A percentile compares a stretch with the other conserved stretches of the same genome.
Conservation (phyloP, 2,888 invertebrate genomes). For the Caenorhabditis sp. region DNA sequence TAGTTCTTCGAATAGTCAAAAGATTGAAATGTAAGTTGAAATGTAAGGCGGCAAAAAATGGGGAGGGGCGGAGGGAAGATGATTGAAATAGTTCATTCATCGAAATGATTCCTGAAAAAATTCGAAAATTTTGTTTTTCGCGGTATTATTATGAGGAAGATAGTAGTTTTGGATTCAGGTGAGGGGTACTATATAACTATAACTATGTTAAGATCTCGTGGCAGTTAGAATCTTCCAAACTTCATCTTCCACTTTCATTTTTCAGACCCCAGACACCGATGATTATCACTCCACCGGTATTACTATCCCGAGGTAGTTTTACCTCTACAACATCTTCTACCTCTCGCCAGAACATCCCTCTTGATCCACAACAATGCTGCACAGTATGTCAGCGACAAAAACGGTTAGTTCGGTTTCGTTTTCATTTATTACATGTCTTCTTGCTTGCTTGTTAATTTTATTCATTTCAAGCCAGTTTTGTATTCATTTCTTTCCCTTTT, state of each 20-base stretch:
- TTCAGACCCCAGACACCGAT: constrained; percentile 28
- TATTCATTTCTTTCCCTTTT: background rate
- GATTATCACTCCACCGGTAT: constrained; percentile 53
- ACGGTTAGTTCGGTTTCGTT: constrained; percentile 16
- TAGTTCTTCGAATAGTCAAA: background rate
- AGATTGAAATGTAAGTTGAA: background rate
- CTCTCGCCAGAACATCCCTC: background rate
- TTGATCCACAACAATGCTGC: constrained; percentile 31
- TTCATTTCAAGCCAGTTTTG: background rate
- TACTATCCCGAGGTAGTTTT: constrained; percentile 26
- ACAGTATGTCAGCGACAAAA: constrained; percentile 43
- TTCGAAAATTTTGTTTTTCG: background rate
- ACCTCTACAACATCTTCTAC: background rate
- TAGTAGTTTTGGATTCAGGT: background rate
- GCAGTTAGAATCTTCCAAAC: background rate
- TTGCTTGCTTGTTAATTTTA: constrained; percentile 4
- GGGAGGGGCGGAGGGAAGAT: too few species aligned
- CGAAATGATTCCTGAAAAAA: background rate
- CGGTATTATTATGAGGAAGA: background rate
- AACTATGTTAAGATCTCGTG: too few species aligned
- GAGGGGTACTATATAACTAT: too few species aligned
- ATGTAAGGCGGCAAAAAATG: background rate
- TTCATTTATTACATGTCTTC: background rate
- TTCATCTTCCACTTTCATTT: background rate
- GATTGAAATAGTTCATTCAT: background rate